phyloP scores from a whole-genome alignment of 2,113 vertebrate genomes.

The Excalfactoria chinensis region DNA sequence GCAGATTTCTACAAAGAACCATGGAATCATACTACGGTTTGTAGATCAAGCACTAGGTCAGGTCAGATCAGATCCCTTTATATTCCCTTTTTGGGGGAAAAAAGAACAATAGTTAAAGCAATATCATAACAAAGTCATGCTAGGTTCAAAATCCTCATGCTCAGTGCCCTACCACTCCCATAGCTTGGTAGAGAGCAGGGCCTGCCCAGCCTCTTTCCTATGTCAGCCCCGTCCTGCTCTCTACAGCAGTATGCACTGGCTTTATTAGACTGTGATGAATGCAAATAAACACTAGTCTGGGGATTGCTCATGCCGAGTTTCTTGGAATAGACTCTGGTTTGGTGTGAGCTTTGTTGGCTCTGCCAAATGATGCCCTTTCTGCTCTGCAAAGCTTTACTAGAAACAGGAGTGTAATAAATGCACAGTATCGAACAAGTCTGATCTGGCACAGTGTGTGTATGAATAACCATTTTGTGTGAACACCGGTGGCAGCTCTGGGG shows the following conservation, averaged over 20 bases:
- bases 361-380: conserved; percentile 41
- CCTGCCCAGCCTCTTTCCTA: not conserved
- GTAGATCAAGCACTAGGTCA: too few species aligned
- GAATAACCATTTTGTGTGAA: conserved; percentile 50
- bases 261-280: conserved; percentile 39
- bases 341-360: conserved; percentile 41
- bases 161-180: not conserved
- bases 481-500: not conserved
- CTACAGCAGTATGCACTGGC: not conserved
- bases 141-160: not conserved
- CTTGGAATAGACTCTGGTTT: not conserved
- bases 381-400: conserved; percentile 16
- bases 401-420: not conserved
- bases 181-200: not conserved
- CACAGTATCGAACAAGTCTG: conserved; percentile 50
- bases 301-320: conserved; percentile 15
- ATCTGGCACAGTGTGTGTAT: conserved; percentile 40
- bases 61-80: not conserved
- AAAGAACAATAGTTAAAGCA: not conserved
- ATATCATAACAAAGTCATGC: conserved; percentile 4
- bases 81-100: not conserved
- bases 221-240: conserved; percentile 14
- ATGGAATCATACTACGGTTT: too few species aligned
- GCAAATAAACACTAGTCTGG: conserved; percentile 30
- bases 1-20: not conserved